phyloP scores from a whole-genome alignment of 2,797 vertebrate species.

The Megalops cyprinoides region DNA sequence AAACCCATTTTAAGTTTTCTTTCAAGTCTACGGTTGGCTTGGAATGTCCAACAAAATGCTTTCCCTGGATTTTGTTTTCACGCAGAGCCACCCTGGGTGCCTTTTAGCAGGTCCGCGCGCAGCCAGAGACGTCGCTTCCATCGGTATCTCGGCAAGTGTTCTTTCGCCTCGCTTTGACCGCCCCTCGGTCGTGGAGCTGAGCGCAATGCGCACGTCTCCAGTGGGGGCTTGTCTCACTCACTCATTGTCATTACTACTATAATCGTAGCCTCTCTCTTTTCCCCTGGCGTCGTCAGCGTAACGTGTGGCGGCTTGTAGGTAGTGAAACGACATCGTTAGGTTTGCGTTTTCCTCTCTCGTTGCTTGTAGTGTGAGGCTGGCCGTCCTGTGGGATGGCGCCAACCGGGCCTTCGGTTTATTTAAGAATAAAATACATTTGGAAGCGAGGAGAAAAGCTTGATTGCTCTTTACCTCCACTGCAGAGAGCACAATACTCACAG shows the following conservation, averaged over 20 bases:
- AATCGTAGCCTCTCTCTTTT: too few species aligned
- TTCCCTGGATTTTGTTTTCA: too few species aligned
- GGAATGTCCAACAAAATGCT: too few species aligned
- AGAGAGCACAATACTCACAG: background rate
- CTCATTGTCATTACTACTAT: too few species aligned
- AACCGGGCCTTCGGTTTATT: constrained; percentile 8
- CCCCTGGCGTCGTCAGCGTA: background rate
- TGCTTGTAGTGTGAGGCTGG: constrained; percentile 16
- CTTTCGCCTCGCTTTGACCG: background rate
- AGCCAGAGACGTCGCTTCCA: too few species aligned
- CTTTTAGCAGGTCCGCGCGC: too few species aligned
- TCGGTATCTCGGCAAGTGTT: background rate
- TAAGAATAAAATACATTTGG: constrained; percentile 27
- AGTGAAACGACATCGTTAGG: background rate
- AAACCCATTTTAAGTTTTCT: too few species aligned
- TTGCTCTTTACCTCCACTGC: background rate
- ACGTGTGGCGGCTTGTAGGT: background rate
- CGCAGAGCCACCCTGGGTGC: background rate
- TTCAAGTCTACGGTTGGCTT: too few species aligned
- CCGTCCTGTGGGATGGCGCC: background rate
- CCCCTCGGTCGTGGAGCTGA: background rate
- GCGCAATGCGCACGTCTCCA: too few species aligned
- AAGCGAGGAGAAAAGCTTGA: background rate
- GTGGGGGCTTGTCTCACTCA: too few species aligned
- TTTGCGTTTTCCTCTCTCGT: background rate